phyloP scores from a whole-genome alignment of 2,888 invertebrate species.

The Cepaea hortensis region DNA sequence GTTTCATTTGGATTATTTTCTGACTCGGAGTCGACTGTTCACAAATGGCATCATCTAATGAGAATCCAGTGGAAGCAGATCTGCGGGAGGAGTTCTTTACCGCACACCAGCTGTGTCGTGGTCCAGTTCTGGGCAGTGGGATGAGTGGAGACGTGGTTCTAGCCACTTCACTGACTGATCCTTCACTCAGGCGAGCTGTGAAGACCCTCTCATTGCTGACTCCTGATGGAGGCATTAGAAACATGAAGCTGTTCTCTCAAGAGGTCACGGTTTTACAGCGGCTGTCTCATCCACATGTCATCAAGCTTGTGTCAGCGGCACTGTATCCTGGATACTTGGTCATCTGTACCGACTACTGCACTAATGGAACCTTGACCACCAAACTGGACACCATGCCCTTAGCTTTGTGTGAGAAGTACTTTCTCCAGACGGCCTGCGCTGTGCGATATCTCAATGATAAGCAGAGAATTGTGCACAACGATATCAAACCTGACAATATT shows the following conservation, averaged over 20 bases:
- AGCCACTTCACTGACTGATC: neutral
- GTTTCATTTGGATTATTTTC: too few species aligned
- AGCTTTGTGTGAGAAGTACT: neutral
- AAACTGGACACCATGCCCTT: neutral
- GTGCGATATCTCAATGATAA: neutral
- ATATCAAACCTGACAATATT: too few species aligned
- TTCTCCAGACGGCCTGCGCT: conserved; percentile 3
- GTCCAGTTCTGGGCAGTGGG: neutral
- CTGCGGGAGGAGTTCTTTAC: neutral
- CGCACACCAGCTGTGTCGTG: neutral
- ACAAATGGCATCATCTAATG: neutral
- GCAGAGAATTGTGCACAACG: too few species aligned
- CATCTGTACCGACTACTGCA: neutral
- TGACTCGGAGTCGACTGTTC: too few species aligned
- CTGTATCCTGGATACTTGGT: too few species aligned
- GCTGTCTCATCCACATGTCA: neutral
- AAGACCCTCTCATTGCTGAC: too few species aligned
- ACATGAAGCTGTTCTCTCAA: neutral
- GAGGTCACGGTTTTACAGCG: neutral
- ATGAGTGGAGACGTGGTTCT: neutral
- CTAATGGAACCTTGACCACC: neutral
- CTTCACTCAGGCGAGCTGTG: neutral
- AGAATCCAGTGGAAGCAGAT: neutral
- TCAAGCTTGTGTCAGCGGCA: neutral
- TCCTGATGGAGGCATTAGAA: too few species aligned